Evolutionary conservation across 2,797 vertebrate genomes (phyloP).

Genomic region (Holocentrus rufus): DNA sequence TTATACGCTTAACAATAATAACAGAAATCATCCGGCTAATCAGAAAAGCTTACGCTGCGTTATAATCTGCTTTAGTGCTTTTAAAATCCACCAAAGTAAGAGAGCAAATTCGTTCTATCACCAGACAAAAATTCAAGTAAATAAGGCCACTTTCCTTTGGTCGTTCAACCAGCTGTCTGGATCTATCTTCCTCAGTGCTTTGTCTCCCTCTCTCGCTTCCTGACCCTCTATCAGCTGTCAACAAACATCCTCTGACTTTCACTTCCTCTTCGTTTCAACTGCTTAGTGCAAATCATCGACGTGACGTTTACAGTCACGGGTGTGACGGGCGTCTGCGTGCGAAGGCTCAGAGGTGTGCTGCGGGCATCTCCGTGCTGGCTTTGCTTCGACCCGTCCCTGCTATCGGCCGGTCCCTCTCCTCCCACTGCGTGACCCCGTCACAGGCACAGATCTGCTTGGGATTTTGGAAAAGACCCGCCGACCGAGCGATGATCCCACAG

Average conservation of each 20-base stretch:
- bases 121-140: not conserved
- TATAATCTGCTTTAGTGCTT: conserved; percentile 34
- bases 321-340: not conserved
- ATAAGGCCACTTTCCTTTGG: conserved; percentile 23
- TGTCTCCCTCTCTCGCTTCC: not conserved
- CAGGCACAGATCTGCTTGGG: conserved; percentile 90
- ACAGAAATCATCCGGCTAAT: conserved; percentile 14
- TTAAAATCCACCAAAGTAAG: conserved; percentile 4
- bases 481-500: conserved; percentile 93
- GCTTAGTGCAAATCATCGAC: not conserved
- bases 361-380: conserved; percentile 24
- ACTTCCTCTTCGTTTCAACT: not conserved
- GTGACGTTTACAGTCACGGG: not conserved
- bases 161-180: conserved; percentile 14
- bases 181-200: not conserved
- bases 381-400: conserved; percentile 81
- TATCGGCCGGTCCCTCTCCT: conserved; percentile 85
- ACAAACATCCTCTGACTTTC: conserved; percentile 1
- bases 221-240: not conserved
- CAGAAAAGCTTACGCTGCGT: conserved; percentile 1
- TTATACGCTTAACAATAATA: conserved; percentile 9
- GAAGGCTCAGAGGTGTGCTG: conserved; percentile 82
- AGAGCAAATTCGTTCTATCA: conserved; percentile 4
- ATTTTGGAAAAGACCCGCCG: conserved; percentile 92
- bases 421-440: conserved; percentile 92